These are phyloP conservation scores for Pteropus rufus DNA, from an alignment of 2,797 vertebrate species.

Conservation along the genomic window DNA sequence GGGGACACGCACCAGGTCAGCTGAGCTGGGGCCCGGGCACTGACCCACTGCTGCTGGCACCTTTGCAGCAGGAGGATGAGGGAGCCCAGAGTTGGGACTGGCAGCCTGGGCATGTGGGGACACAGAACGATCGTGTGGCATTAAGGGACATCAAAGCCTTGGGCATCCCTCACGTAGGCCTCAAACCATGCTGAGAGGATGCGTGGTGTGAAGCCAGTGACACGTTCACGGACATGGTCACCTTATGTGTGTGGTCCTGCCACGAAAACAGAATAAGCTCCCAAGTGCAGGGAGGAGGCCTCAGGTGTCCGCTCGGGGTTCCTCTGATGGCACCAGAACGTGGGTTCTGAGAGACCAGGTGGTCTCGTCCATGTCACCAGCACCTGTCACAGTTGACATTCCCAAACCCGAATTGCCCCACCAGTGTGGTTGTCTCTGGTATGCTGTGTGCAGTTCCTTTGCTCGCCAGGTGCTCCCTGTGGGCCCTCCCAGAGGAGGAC, in stretches of 20 bases:
- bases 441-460: fast-evolving
- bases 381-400: fast-evolving
- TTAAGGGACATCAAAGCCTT: fast-evolving
- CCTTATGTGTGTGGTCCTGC: background rate
- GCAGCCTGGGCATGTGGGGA: background rate
- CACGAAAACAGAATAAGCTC: background rate
- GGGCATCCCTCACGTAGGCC: fast-evolving
- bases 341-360: fast-evolving
- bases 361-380: fast-evolving
- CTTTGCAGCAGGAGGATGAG: fast-evolving
- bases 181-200: background rate
- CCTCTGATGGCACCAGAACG: fast-evolving
- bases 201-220: fast-evolving
- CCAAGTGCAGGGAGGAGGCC: no score
- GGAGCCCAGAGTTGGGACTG: background rate
- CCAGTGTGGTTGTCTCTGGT: fast-evolving
- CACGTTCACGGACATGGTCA: fast-evolving
- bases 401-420: fast-evolving
- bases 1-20: background rate
- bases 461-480: background rate
- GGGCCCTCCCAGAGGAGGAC: no score
- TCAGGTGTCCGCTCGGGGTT: fast-evolving
- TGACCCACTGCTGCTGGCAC: background rate
- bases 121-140: background rate
- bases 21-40: background rate